phyloP scores from a whole-genome alignment of 2,113 vertebrate species.

The Pseudorectes ferrugineus region DNA sequence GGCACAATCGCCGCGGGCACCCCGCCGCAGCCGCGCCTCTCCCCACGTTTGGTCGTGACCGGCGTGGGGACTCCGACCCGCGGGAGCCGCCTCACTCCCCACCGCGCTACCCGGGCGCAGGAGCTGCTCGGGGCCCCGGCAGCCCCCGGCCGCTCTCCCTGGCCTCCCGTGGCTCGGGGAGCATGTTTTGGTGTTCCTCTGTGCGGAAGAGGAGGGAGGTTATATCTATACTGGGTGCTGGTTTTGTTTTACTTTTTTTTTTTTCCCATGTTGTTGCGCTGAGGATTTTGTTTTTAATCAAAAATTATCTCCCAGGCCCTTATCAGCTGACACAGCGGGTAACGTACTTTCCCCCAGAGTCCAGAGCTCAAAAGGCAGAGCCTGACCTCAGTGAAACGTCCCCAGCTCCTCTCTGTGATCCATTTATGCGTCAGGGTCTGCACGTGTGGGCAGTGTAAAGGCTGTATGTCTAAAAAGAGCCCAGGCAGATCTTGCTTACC shows the following conservation, averaged over 20 bases:
- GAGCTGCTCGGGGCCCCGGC: neutral
- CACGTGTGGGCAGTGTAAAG: neutral
- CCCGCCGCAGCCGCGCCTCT: neutral
- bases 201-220: neutral
- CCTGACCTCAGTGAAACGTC: neutral
- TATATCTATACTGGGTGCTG: neutral
- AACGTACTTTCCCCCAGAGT: neutral
- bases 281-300: neutral
- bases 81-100: neutral
- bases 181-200: neutral
- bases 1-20: neutral
- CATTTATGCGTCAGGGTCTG: neutral
- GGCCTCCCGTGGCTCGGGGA: neutral
- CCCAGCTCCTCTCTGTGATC: neutral
- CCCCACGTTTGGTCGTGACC: neutral
- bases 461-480: neutral
- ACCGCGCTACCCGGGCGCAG: neutral
- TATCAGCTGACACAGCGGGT: neutral
- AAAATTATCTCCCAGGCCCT: neutral
- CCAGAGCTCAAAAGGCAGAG: neutral
- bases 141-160: neutral
- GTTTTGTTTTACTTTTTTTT: neutral
- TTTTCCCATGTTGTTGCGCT: rapidly evolving
- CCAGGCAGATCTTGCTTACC: neutral
- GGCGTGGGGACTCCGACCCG: neutral